Conservation (phyloP, 2,113 vertebrate species). For the Seriola dumerili region DNA sequence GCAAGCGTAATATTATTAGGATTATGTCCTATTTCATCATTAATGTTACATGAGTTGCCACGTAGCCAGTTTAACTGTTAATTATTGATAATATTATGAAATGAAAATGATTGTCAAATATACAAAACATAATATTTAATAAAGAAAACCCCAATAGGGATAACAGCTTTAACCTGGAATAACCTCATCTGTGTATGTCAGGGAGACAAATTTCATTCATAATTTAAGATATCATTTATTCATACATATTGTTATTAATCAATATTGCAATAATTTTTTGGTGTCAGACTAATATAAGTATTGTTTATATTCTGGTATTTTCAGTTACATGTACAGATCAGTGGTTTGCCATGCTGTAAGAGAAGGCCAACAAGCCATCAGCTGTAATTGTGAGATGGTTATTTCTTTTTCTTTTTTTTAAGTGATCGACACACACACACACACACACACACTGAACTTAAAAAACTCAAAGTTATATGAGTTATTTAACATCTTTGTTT, state of each 20-base stretch:
- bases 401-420: neutral
- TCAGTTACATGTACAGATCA: neutral
- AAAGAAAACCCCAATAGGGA: neutral
- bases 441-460: neutral
- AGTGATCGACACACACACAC: neutral
- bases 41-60: neutral
- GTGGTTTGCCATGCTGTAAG: neutral
- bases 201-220: neutral
- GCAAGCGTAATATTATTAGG: neutral
- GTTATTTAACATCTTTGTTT: neutral
- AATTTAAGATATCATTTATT: neutral
- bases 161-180: neutral
- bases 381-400: neutral
- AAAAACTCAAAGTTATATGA: neutral
- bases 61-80: neutral
- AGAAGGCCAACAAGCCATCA: neutral
- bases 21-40: slow-evolving; percentile 6
- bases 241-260: neutral
- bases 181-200: neutral
- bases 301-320: neutral
- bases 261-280: neutral
- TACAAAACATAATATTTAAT: neutral
- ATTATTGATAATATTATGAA: neutral
- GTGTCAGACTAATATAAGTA: no score
- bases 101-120: no score